Base-by-base conservation (phyloP, 2,113 vertebrate species). In the Cinclus cinclus region DNA sequence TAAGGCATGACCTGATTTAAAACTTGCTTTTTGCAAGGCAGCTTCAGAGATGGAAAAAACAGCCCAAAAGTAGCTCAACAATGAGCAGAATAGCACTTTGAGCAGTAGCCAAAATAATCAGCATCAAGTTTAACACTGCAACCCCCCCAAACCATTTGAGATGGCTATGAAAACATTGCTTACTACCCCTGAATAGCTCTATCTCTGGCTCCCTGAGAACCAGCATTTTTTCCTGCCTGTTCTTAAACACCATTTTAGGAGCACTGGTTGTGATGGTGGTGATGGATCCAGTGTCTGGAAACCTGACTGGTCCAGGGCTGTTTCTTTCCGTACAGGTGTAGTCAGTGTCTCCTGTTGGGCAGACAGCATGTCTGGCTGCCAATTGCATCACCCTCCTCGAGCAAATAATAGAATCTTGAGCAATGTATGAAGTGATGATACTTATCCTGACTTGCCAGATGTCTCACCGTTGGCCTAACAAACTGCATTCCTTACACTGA, bases 331-430 rank as follows among this genome's bases (percentile, higher is more conserved):
- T n/a, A 6, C 0, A 78, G 67, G n/a, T 80, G 31, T 42, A 67
- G 68, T 70, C 49, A 33, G 15, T 68, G 75, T 25, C 42, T 92
- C 50, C 62, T 69, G n/a, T 47, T 56, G 46, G 31, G 75, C 83
- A 77, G 78, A 78, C 58, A 13, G 37, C 27, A 4, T 64, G 53
- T 65, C 46, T 88, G 63, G 41, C 79, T 94, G 79, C 59, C 85
- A 46, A 1, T 79, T 96, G 82, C 90, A 86, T 85, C 85, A 88
- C 42, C 60, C 44, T 89, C 19, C 59, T 63, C 24, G 7, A 67
- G 74, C 50, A 86, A 70, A 9, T 65, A 80, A 74, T 15, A 67
- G 42, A 27, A 33, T 81, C 92, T 95, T 95, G 88, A 93, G 94
- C 90, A 93, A 95, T n/a, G 30, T 70, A 13, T 86, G 90, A 82